These are phyloP conservation scores for Cebus imitator DNA, from an alignment of 2,113 vertebrate species.

Conservation along the genomic window DNA sequence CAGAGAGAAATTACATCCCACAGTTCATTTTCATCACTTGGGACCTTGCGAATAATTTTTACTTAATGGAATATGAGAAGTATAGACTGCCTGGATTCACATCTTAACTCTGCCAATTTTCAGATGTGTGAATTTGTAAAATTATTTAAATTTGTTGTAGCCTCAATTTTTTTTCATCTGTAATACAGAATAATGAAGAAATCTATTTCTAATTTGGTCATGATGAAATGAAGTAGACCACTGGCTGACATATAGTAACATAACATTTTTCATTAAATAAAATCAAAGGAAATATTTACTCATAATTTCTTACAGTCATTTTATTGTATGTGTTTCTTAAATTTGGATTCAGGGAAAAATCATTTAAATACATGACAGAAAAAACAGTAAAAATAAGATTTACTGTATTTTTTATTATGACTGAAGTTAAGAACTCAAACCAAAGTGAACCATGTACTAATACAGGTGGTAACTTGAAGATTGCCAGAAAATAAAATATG, in stretches of 20 bases:
- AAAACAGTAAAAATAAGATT: not conserved
- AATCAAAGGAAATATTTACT: not conserved
- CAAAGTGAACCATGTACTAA: not conserved
- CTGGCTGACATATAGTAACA: not conserved
- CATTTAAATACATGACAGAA: not conserved
- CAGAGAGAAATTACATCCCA: too few species aligned
- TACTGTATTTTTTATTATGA: not conserved
- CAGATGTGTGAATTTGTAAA: not conserved
- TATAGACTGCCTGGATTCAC: not conserved
- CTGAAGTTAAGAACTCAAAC: not conserved
- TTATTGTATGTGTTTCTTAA: not conserved
- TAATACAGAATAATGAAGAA: not conserved
- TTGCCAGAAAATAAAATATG: not conserved
- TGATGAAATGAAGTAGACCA: not conserved
- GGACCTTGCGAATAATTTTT: not conserved
- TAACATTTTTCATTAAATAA: not conserved
- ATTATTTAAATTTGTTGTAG: not conserved
- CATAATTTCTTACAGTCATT: not conserved
- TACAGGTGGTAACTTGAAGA: rapidly evolving
- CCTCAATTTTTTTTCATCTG: not conserved
- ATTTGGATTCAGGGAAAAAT: not conserved
- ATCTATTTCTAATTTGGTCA: not conserved
- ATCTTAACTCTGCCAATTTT: not conserved
- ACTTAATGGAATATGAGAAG: not conserved
- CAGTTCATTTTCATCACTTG: not conserved